Evolutionary conservation across 2,888 invertebrate genomes (phyloP).

Genomic region (Parapristionchus giblindavisi): DNA sequence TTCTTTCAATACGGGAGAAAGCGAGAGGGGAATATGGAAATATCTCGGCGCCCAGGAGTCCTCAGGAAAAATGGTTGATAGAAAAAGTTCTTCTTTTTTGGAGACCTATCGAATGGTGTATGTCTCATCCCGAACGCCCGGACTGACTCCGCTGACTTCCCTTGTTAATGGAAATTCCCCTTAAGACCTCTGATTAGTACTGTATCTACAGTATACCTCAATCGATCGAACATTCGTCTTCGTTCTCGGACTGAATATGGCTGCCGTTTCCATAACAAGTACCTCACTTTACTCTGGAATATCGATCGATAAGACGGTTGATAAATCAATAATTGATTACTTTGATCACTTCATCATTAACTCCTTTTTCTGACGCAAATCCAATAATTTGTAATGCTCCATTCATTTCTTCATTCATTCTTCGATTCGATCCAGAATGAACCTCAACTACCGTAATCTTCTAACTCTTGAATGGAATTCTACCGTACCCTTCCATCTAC

Average conservation of each 20-base stretch:
- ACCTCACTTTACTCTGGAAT: conserved; percentile 32
- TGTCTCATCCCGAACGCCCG: too few species aligned
- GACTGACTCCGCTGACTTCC: too few species aligned
- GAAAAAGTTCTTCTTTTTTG: too few species aligned
- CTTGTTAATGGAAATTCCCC: too few species aligned
- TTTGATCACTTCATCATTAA: conserved; percentile 35
- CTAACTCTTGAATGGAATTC: not conserved
- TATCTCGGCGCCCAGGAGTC: too few species aligned
- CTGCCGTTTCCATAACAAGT: conserved; percentile 31
- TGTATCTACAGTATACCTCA: not conserved
- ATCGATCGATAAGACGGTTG: not conserved
- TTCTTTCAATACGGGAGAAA: too few species aligned
- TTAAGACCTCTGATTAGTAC: too few species aligned
- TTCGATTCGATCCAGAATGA: not conserved
- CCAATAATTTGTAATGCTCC: conserved; percentile 33
- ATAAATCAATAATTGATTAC: not conserved
- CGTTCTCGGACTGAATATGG: conserved; percentile 21
- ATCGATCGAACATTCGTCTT: conserved; percentile 2
- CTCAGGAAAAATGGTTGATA: too few species aligned
- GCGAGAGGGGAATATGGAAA: too few species aligned
- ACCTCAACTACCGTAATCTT: conserved; percentile 9
- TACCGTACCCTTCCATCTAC: conserved; percentile 29
- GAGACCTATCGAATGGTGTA: too few species aligned
- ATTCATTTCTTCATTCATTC: not conserved
- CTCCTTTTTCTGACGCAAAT: conserved; percentile 27